Conservation (phyloP, 2,113 vertebrate species). For the Nicator chloris region DNA sequence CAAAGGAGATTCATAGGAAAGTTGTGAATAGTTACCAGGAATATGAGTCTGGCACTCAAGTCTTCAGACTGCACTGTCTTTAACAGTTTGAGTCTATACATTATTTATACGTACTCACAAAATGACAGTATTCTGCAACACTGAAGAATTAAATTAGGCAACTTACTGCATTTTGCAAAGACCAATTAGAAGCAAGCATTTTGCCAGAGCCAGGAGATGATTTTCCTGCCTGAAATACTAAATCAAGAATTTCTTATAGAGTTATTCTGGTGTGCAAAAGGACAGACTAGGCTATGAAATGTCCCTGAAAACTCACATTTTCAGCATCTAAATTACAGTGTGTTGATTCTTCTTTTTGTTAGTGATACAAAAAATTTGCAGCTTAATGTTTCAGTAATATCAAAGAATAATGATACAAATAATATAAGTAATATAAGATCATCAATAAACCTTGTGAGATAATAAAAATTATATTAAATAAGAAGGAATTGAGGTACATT, state of each 20-base stretch:
- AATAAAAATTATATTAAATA: background rate
- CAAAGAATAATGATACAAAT: background rate
- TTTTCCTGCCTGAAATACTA: background rate
- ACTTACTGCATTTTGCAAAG: background rate
- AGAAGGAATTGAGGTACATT: background rate
- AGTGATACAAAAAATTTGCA: background rate
- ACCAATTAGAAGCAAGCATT: background rate
- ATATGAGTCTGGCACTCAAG: background rate
- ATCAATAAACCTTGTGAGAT: background rate
- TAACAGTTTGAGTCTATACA: background rate
- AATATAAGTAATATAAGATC: background rate
- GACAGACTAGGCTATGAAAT: background rate
- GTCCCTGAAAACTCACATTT: background rate
- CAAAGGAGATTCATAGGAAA: background rate
- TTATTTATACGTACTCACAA: background rate
- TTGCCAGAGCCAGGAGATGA: background rate
- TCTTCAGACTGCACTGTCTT: background rate
- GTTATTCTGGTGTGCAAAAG: background rate
- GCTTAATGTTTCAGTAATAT: background rate
- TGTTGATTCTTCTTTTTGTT: background rate
- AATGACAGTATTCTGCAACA: background rate
- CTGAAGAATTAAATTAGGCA: background rate
- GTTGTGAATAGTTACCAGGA: background rate
- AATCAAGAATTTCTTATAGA: background rate
- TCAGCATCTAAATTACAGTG: background rate